A percentile compares a stretch with the other conserved stretches of the same genome.
phyloP scores from a whole-genome alignment of 2,113 vertebrate genomes.

The Microtus richardsoni region DNA sequence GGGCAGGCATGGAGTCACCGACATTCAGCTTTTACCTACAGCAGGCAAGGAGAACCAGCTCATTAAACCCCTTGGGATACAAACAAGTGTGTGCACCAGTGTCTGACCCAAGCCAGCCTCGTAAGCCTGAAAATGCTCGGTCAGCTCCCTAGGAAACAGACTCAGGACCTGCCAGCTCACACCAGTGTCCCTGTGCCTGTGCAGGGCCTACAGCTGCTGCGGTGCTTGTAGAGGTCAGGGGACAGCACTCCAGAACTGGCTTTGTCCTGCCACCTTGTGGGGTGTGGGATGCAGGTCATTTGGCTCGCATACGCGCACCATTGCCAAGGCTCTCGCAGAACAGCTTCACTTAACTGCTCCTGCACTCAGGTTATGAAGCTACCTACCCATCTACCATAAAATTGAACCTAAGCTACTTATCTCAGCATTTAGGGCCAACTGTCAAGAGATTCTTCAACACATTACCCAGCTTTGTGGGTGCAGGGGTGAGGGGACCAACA shows the following conservation, averaged over 20 bases:
- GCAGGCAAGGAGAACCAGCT: background rate
- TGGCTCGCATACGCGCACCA: accelerated
- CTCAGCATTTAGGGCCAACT: background rate
- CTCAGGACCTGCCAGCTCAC: background rate
- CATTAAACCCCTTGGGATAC: background rate
- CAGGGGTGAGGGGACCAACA: background rate
- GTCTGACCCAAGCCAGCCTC: background rate
- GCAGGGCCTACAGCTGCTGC: too few species aligned
- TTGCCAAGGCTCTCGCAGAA: background rate
- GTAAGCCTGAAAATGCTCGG: accelerated
- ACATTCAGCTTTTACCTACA: background rate
- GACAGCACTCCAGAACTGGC: background rate
- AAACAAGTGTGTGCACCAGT: background rate
- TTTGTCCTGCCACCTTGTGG: background rate
- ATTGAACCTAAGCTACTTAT: background rate
- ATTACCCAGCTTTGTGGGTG: background rate
- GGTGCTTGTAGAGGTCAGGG: background rate
- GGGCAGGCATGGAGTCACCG: background rate
- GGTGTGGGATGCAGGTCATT: background rate
- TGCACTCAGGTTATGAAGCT: background rate
- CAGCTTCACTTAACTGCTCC: background rate
- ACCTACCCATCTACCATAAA: background rate
- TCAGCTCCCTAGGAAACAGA: too few species aligned
- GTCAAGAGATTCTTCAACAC: too few species aligned
- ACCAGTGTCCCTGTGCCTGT: too few species aligned